Percentiles rank a stretch among this genome's conserved stretches.
Evolutionary conservation across 2,888 invertebrate genomes (phyloP).

Genomic region (Sphaerophoria taeniata): DNA sequence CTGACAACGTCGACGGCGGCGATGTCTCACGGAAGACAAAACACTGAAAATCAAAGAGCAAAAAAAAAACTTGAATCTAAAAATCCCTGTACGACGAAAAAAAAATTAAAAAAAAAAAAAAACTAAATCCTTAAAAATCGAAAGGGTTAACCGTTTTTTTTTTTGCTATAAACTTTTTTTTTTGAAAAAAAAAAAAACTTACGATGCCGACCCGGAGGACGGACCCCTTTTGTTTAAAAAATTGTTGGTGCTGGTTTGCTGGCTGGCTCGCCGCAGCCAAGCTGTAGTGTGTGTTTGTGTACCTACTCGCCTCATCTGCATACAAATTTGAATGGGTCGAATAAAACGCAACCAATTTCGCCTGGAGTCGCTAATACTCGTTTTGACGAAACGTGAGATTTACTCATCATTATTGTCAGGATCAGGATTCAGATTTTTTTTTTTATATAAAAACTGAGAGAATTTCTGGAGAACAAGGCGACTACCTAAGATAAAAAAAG

Average conservation of each 20-base stretch:
- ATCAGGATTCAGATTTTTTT: conserved; percentile 31
- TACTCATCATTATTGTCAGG: conserved; percentile 71
- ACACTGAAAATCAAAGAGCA: conserved; percentile 20
- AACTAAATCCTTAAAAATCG: conserved; percentile 63
- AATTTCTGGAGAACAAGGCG: conserved; percentile 17
- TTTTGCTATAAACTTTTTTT: conserved; percentile 62
- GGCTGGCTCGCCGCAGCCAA: conserved; percentile 49
- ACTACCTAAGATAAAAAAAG: conserved; percentile 49
- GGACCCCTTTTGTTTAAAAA: conserved; percentile 73
- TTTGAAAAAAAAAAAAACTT: conserved; percentile 54
- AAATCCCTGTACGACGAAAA: conserved; percentile 24
- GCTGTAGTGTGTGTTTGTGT: conserved; percentile 14
- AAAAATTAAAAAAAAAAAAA: conserved; percentile 26
- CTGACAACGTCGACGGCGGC: background rate
- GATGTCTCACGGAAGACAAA: conserved; percentile 65
- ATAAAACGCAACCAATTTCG: conserved; percentile 65
- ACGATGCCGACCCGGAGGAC: conserved; percentile 61
- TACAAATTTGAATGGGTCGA: conserved; percentile 69
- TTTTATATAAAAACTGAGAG: conserved; percentile 9
- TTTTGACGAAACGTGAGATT: conserved; percentile 75
- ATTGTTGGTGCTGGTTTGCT: conserved; percentile 3
- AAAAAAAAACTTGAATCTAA: conserved; percentile 41
- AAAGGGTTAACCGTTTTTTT: conserved; percentile 71
- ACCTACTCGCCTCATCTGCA: conserved; percentile 62
- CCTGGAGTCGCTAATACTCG: conserved; percentile 73